Evolutionary conservation across 2,797 vertebrate species (phyloP).

Genomic region (Pseudochromis fuscus): DNA sequence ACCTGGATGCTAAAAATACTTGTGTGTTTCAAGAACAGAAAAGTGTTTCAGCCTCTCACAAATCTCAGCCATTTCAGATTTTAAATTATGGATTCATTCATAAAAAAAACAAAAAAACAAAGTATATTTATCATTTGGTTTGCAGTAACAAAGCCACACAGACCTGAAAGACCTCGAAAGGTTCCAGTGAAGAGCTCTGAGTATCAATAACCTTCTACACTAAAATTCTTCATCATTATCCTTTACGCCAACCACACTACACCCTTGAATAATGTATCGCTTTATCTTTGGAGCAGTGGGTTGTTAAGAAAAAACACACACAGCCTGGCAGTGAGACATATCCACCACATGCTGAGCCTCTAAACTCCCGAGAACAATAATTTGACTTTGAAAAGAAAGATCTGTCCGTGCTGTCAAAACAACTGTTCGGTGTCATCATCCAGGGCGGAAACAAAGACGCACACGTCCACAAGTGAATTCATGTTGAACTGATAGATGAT

Average conservation of each 20-base stretch:
- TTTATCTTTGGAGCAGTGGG: constrained; percentile 18
- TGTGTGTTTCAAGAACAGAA: not conserved
- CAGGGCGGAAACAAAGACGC: constrained; percentile 23
- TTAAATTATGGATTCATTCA: not conserved
- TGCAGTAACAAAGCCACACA: constrained; percentile 4
- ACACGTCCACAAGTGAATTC: constrained; percentile 1
- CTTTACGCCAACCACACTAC: not conserved
- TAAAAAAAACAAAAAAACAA: not conserved
- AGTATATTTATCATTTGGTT: constrained; percentile 7
- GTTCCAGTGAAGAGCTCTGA: not conserved
- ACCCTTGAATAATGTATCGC: constrained; percentile 6
- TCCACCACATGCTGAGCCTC: constrained; percentile 19
- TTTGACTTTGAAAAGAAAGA: constrained; percentile 31
- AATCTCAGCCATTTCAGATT: not conserved
- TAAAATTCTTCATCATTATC: not conserved
- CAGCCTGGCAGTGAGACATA: constrained; percentile 14
- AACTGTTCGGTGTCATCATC: constrained; percentile 25
- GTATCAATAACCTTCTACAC: not conserved
- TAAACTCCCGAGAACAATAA: constrained; percentile 17
- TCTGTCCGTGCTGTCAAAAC: constrained; percentile 29
- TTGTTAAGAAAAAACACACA: constrained; percentile 29
- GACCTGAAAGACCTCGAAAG: not conserved
- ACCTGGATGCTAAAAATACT: not conserved
- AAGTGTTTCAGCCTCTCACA: not conserved
- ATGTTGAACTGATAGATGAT: constrained; percentile 1